These are phyloP conservation scores for Furcula furcula DNA, from an alignment of 2,888 invertebrate genomes.

Conservation along the genomic window DNA sequence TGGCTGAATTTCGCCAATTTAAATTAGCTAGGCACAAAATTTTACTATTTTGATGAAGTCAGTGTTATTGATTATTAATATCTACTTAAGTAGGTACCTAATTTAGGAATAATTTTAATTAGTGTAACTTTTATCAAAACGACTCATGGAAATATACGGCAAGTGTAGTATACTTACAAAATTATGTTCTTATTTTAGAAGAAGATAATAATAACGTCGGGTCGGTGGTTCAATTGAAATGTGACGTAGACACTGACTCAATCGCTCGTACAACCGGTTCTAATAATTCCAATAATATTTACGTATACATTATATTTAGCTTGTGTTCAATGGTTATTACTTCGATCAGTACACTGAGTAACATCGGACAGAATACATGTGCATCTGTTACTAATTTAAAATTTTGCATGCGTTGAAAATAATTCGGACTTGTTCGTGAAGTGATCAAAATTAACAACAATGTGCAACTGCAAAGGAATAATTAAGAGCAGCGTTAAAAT, in stretches of 20 bases:
- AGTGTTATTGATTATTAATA: too few species aligned
- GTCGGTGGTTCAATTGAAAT: background rate
- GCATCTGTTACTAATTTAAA: constrained; percentile 13
- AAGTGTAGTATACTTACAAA: too few species aligned
- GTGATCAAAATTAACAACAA: constrained; percentile 18
- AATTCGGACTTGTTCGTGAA: background rate
- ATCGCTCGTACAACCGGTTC: constrained; percentile 5
- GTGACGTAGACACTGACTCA: constrained; percentile 1
- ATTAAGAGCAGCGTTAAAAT: constrained; percentile 31
- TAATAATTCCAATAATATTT: constrained; percentile 40
- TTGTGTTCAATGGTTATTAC: constrained; percentile 38
- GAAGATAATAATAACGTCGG: too few species aligned
- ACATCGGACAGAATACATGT: constrained; percentile 37
- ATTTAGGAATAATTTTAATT: too few species aligned
- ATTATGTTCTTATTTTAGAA: background rate
- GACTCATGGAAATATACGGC: background rate
- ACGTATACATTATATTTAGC: too few species aligned
- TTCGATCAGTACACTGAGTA: constrained; percentile 41
- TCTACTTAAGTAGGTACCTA: too few species aligned
- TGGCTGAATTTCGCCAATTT: too few species aligned
- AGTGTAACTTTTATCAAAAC: background rate
- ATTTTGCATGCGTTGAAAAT: background rate
- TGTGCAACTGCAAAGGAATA: constrained; percentile 40
- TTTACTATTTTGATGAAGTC: too few species aligned
- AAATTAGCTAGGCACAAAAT: too few species aligned